phyloP scores from a whole-genome alignment of 1,140 invertebrate species.

The Procambarus virginalis region DNA sequence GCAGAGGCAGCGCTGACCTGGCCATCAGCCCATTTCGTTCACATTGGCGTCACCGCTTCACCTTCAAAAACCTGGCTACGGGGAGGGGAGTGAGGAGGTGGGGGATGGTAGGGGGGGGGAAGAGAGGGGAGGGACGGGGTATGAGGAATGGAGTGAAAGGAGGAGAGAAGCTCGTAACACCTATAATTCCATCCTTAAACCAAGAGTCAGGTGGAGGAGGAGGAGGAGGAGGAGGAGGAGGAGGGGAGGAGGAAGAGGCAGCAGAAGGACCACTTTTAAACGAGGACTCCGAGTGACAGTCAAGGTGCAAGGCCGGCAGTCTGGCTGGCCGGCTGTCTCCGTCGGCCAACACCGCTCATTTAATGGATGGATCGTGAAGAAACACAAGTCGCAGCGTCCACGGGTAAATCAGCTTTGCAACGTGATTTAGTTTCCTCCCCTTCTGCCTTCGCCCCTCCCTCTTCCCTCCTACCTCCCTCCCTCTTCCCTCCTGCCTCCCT shows the following conservation, averaged over 20 bases:
- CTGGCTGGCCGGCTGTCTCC: neutral
- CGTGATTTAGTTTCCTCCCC: conserved; percentile 59
- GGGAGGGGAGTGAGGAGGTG: neutral
- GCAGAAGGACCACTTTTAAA: neutral
- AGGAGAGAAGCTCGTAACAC: conserved; percentile 8
- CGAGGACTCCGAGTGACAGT: neutral
- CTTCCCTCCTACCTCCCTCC: conserved; percentile 5
- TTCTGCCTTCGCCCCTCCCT: conserved; percentile 5
- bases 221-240: neutral
- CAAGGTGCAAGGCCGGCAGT: neutral
- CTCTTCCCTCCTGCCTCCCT: neutral
- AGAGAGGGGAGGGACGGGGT: conserved; percentile 20
- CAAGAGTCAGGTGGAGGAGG: neutral
- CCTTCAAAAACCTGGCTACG: neutral
- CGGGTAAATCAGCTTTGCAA: conserved; percentile 65
- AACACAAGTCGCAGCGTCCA: conserved; percentile 63
- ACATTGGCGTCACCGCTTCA: neutral
- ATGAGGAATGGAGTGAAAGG: conserved; percentile 2
- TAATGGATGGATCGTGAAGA: conserved; percentile 58
- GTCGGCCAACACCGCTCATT: conserved; percentile 43
- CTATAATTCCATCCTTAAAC: conserved; percentile 28
- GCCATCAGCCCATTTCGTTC: neutral
- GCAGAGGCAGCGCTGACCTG: neutral
- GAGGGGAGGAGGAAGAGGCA: neutral
- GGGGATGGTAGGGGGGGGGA: neutral